Conservation (phyloP, 2,888 invertebrate genomes). For the Dolichopus griseipennis region DNA sequence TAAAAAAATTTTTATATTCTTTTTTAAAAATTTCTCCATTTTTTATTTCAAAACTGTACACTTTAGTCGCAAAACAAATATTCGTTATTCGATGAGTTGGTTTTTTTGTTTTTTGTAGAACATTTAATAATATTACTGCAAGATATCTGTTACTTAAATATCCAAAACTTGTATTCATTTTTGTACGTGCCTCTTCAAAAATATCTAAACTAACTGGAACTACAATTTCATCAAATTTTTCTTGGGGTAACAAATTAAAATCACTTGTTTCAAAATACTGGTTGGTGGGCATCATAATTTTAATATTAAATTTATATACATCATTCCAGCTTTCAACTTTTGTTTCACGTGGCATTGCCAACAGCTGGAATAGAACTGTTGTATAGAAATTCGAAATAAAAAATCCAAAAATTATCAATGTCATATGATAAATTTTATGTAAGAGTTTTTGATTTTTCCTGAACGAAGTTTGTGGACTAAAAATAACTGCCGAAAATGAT, state of each 20-base stretch:
- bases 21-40: background rate
- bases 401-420: background rate
- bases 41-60: background rate
- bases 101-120: background rate
- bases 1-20: background rate
- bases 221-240: background rate
- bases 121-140: background rate
- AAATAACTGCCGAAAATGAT: background rate
- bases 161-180: background rate
- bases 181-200: background rate
- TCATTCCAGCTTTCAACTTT: background rate
- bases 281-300: background rate
- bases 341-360: background rate
- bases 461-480: background rate
- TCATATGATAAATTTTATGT: background rate
- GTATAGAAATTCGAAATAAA: background rate
- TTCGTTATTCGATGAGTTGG: background rate
- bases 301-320: background rate
- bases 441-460: background rate
- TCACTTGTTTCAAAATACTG: background rate
- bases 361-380: background rate
- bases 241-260: background rate
- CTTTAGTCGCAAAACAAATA: background rate
- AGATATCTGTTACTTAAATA: background rate
- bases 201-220: background rate